Evolutionary conservation across 30 jellyfish, hydroid and myxozoan species (phyloP), one percentile per base, ranked within the genome.

Genomic region (Chironex yamaguchii): DNA sequence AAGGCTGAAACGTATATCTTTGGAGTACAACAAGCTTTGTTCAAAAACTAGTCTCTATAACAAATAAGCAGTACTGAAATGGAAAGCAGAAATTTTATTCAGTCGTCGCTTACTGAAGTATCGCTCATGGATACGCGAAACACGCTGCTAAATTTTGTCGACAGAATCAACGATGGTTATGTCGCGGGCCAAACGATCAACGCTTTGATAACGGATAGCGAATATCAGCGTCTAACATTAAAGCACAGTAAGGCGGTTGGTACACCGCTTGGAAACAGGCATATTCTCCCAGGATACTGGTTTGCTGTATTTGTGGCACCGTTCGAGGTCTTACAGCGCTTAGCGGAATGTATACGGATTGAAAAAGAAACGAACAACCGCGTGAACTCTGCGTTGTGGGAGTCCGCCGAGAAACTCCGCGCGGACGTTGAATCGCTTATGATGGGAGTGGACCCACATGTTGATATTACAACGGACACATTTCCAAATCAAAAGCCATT

Each of bases 281-380:
- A 92, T 62, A 50, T 92, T 2, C 52, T 92, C 23, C 98, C 98
- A 6, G 98, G 98, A 11, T 92, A 92, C 36, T 92, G 98, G 98
- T 92, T 92, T 81, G 79, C 93, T 29, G 98, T 85, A 0, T 72
- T 92, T 63, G 91, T 86, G 1, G 98, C 96, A n/a, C 98, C 98
- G 14, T 86, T 85, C 65, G 96, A 92, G 49, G 82, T 91, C 4
- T 67, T 86, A 4, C 86, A 92, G 25, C 85, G 98, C 2, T 89
- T 92, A 35, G 25, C 75, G 26, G 98, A 92, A 23, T 71, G 92
- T 24, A 88, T 79, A 42, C 82, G 89, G 4, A 32, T 71, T 22
- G 97, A 90, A 70, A 84, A 87, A 2, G 94, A 90, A 6, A 74
- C 49, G 24, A 17, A 49, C 17, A 9, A 17, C 26, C 88, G 75